phyloP scores from a whole-genome alignment of 2,113 vertebrate genomes.

The Pomatorhinus ruficollis region DNA sequence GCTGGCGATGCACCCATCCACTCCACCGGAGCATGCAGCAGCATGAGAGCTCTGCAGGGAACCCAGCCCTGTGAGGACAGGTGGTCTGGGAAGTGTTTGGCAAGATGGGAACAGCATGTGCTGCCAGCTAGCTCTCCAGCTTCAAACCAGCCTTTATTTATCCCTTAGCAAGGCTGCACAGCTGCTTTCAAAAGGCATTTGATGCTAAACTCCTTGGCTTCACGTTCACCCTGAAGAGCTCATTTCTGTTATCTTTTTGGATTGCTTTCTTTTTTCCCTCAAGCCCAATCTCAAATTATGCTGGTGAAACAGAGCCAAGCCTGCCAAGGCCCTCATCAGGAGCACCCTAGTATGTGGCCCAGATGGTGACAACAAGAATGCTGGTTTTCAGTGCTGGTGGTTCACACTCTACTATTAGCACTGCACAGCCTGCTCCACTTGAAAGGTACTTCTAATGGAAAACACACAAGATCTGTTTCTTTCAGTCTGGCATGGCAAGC shows the following conservation, averaged over 20 bases:
- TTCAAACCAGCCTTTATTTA: slow-evolving; percentile 32
- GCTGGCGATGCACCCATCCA: accelerated
- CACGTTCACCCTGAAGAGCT: not conserved
- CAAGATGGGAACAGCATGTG: not conserved
- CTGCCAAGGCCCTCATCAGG: not conserved
- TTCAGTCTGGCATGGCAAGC: not conserved
- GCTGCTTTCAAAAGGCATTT: slow-evolving; percentile 27
- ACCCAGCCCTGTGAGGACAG: not conserved
- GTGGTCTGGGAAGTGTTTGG: not conserved
- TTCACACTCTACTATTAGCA: not conserved
- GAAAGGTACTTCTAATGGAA: not conserved
- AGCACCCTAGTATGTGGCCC: not conserved
- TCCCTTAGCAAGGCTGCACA: not conserved
- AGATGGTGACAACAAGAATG: not conserved
- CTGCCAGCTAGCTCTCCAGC: slow-evolving; percentile 17
- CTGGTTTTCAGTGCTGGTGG: not conserved
- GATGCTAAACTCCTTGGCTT: not conserved
- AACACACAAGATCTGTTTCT: not conserved
- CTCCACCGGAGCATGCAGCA: accelerated
- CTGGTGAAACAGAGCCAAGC: not conserved
- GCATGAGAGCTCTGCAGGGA: not conserved
- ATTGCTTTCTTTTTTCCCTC: not conserved
- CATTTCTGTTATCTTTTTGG: not conserved
- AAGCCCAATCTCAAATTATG: not conserved
- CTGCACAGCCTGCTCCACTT: not conserved